phyloP scores from a whole-genome alignment of 2,797 vertebrate genomes.

The Acridotheres tristis region DNA sequence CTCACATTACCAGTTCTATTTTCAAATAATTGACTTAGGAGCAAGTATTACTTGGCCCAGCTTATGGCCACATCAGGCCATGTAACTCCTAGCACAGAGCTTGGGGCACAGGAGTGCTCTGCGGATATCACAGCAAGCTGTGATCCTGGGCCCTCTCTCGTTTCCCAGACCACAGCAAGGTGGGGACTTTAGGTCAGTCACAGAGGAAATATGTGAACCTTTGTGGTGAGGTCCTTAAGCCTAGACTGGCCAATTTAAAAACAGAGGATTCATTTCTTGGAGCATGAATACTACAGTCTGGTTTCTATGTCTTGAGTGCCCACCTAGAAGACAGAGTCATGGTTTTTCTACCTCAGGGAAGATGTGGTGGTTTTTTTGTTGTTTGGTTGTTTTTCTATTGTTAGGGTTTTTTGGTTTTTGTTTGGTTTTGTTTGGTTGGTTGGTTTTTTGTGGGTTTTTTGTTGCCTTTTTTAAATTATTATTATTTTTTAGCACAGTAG shows the following conservation, averaged over 20 bases:
- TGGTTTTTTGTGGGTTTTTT: not conserved
- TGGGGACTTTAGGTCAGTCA: not conserved
- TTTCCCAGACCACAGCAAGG: not conserved
- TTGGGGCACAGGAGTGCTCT: not conserved
- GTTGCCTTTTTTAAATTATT: not conserved
- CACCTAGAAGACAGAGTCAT: not conserved
- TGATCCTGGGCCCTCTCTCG: not conserved
- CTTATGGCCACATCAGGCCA: not conserved
- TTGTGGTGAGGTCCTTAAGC: not conserved
- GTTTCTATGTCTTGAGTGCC: not conserved
- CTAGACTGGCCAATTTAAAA: not conserved
- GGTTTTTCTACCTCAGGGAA: not conserved
- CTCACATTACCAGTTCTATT: slow-evolving; percentile 64
- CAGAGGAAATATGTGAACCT: not conserved
- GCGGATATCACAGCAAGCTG: not conserved
- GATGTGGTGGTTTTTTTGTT: not conserved
- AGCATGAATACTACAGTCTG: not conserved
- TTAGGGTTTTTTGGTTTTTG: not conserved
- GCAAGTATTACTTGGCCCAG: slow-evolving; percentile 43
- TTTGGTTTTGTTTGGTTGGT: too few relatives aligned
- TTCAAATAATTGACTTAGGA: slow-evolving; percentile 74
- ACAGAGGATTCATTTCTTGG: not conserved
- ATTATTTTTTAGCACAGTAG: not conserved
- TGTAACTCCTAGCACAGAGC: not conserved
- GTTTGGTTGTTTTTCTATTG: not conserved